Evolutionary conservation across 2,888 invertebrate genomes (phyloP).

Genomic region (Drosophila picticornis): DNA sequence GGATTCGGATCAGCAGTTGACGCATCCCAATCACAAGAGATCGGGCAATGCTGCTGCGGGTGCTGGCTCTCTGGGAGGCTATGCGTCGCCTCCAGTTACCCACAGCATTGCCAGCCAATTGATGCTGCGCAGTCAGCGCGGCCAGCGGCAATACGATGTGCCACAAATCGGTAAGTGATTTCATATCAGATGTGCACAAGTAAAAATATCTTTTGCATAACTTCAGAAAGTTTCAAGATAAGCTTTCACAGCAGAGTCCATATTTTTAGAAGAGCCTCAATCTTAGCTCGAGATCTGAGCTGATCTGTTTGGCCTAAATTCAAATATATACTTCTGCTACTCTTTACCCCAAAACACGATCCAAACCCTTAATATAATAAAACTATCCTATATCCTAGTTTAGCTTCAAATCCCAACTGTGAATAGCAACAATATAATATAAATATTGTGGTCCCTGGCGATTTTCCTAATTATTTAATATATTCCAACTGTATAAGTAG

Average conservation of each 20-base stretch:
- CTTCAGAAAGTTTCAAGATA: background rate
- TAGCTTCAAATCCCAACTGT: conserved; percentile 2
- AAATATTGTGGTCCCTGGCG: background rate
- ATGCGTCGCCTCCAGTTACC: conserved; percentile 84
- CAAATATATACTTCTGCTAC: background rate
- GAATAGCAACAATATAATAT: conserved; percentile 12
- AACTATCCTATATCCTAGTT: background rate
- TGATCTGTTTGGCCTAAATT: background rate
- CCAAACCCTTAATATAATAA: background rate
- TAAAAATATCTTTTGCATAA: background rate
- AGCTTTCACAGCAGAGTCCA: background rate
- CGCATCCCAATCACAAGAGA: conserved; percentile 83
- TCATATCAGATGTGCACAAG: background rate
- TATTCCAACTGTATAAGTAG: background rate
- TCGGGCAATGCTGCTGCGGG: conserved; percentile 68
- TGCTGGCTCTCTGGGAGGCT: conserved; percentile 54
- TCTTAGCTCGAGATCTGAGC: too few species aligned
- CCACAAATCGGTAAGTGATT: conserved; percentile 92
- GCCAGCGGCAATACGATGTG: conserved; percentile 92
- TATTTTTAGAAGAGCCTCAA: background rate
- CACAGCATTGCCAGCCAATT: conserved; percentile 90
- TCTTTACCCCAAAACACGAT: background rate
- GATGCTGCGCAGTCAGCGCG: conserved; percentile 91
- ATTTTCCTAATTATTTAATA: conserved; percentile 22
- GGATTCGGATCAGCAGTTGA: conserved; percentile 64